These are phyloP conservation scores for Leptogaster cylindrica DNA, from an alignment of 2,888 invertebrate genomes.

Conservation along the genomic window DNA sequence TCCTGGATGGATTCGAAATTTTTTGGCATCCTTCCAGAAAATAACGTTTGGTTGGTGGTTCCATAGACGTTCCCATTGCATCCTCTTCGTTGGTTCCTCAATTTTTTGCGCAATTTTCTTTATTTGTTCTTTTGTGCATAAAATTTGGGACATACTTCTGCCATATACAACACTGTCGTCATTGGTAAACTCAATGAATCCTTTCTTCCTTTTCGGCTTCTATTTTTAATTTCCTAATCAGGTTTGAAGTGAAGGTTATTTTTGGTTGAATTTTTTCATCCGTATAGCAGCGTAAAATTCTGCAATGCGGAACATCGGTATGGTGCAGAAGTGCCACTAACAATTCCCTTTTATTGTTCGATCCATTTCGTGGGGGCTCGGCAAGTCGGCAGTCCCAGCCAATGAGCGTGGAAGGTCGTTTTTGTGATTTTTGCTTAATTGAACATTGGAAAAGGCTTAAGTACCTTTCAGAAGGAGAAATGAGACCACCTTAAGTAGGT, in stretches of 20 bases:
- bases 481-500: too few relatives aligned
- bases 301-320: too few relatives aligned
- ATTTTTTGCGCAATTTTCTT: neutral
- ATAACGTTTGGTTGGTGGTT: neutral
- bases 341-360: too few relatives aligned
- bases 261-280: neutral
- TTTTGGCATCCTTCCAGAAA: conserved; percentile 23
- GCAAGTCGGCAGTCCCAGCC: too few relatives aligned
- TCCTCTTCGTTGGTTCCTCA: neutral
- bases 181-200: neutral
- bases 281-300: too few relatives aligned
- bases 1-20: neutral
- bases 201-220: neutral
- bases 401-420: too few relatives aligned
- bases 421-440: too few relatives aligned
- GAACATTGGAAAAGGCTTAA: too few relatives aligned
- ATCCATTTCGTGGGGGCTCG: too few relatives aligned
- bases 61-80: neutral
- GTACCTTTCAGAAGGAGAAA: too few relatives aligned
- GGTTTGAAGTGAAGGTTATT: neutral
- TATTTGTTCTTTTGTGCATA: neutral
- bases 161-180: conserved; percentile 1
- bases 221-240: conserved; percentile 21
- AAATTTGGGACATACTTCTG: conserved; percentile 14
- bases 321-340: too few relatives aligned